Percentiles rank a stretch among this genome's conserved stretches.
phyloP scores from a whole-genome alignment of 1,140 invertebrate species.

The Heliothis virescens region DNA sequence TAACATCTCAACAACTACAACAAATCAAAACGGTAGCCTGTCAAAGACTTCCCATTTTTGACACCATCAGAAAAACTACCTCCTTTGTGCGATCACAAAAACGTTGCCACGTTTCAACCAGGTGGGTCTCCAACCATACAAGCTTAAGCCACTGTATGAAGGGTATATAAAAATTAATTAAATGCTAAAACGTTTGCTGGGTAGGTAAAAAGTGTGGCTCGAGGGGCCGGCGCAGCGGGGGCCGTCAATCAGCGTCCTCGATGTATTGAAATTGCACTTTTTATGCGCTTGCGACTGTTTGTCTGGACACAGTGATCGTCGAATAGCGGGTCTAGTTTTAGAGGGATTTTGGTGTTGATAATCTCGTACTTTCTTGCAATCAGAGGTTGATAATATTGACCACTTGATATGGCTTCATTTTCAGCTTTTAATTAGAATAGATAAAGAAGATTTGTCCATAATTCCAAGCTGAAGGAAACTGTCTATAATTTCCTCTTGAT shows the following conservation, averaged over 20 bases:
- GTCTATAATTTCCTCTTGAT: no score
- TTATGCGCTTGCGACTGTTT: slow-evolving; percentile 41
- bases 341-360: not conserved
- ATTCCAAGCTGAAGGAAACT: no score
- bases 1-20: slow-evolving; percentile 8
- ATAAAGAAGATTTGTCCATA: no score
- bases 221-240: slow-evolving; percentile 52
- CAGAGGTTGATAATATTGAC: no score
- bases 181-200: slow-evolving; percentile 47
- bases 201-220: slow-evolving; percentile 47
- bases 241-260: slow-evolving; percentile 57
- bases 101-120: not conserved
- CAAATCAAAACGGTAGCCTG: not conserved
- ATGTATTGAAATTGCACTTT: slow-evolving; percentile 54
- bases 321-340: not conserved
- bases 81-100: not conserved
- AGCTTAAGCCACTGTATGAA: slow-evolving; percentile 6
- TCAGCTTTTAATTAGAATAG: no score
- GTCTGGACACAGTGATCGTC: not conserved
- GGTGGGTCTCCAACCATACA: slow-evolving; percentile 29
- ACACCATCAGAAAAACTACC: slow-evolving; percentile 19
- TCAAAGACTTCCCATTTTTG: slow-evolving; percentile 36
- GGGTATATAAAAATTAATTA: slow-evolving; percentile 45
- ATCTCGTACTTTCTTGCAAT: not conserved
- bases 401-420: no score